phyloP scores from a whole-genome alignment of 2,113 vertebrate species.

The Hiodon tergisus region DNA sequence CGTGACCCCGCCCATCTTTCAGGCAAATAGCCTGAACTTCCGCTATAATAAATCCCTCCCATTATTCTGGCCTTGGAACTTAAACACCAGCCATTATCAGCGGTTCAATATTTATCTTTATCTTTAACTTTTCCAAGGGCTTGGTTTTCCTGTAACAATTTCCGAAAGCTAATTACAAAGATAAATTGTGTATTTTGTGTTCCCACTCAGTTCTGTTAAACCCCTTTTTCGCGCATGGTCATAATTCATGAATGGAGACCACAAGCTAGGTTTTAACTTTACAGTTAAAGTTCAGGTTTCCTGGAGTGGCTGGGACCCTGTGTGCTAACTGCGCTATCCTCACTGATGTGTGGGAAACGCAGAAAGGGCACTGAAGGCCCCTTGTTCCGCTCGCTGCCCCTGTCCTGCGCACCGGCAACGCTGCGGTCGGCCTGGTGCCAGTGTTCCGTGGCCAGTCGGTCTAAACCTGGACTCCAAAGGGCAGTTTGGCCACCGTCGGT shows the following conservation, averaged over 20 bases:
- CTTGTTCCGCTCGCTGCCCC: conserved; percentile 52
- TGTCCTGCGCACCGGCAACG: conserved; percentile 37
- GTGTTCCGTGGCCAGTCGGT: conserved; percentile 62
- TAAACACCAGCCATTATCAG: not conserved
- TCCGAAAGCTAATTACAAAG: conserved; percentile 5
- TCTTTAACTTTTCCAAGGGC: not conserved
- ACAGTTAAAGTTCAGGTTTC: not conserved
- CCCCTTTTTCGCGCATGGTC: not conserved
- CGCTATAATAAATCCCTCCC: not conserved
- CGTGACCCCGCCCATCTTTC: not conserved
- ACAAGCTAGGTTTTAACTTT: not conserved
- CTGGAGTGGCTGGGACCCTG: not conserved
- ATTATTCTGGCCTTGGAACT: not conserved
- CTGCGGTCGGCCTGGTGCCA: conserved; percentile 38
- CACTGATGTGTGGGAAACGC: no score
- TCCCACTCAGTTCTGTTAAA: not conserved
- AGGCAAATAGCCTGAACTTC: not conserved
- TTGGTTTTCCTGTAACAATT: not conserved
- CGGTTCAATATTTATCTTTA: not conserved
- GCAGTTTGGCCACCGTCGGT: conserved; percentile 47
- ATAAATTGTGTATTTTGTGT: not conserved
- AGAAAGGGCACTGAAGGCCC: no score
- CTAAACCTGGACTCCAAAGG: conserved; percentile 66
- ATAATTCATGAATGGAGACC: not conserved
- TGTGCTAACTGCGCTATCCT: not conserved